A percentile compares a stretch with the other conserved stretches of the same genome.
These are phyloP conservation scores for Papilio dardanus DNA, from an alignment of 1,140 invertebrate genomes.

Conservation along the genomic window DNA sequence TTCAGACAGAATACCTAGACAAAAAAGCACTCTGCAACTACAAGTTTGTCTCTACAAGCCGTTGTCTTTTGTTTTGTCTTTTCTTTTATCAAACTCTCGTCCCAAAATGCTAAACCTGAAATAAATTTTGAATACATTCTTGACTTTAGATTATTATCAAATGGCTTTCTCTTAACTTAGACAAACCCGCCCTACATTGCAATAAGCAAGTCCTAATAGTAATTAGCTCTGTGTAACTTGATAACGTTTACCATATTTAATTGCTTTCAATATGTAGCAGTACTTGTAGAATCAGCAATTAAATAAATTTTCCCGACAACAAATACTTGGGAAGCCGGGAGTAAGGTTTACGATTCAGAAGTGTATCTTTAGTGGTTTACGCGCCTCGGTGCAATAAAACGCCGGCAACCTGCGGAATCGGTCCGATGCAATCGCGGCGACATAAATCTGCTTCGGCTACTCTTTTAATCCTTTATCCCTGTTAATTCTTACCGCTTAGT, in stretches of 20 bases:
- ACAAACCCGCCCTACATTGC: too few species aligned
- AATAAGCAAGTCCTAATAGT: neutral
- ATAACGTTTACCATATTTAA: conserved; percentile 1
- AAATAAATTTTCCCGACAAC: neutral
- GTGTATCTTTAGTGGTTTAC: conserved; percentile 47
- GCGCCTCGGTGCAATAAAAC: conserved; percentile 53
- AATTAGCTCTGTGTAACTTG: neutral
- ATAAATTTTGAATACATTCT: neutral
- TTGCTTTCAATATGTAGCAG: neutral
- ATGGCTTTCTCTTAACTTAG: neutral
- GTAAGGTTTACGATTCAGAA: conserved; percentile 20
- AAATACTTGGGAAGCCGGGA: neutral
- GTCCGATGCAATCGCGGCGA: conserved; percentile 77
- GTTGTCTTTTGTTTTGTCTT: neutral
- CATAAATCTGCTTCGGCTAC: conserved; percentile 81
- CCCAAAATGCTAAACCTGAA: neutral
- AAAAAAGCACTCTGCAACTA: neutral
- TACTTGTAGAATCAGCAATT: neutral
- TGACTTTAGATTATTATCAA: too few species aligned
- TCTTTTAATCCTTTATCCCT: conserved; percentile 80
- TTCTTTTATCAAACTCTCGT: neutral
- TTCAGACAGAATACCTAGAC: neutral
- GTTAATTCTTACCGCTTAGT: conserved; percentile 82
- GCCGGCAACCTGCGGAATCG: conserved; percentile 69
- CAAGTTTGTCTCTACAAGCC: neutral